Conservation (phyloP, 1,140 invertebrate species). For the Holotrichia oblita region DNA sequence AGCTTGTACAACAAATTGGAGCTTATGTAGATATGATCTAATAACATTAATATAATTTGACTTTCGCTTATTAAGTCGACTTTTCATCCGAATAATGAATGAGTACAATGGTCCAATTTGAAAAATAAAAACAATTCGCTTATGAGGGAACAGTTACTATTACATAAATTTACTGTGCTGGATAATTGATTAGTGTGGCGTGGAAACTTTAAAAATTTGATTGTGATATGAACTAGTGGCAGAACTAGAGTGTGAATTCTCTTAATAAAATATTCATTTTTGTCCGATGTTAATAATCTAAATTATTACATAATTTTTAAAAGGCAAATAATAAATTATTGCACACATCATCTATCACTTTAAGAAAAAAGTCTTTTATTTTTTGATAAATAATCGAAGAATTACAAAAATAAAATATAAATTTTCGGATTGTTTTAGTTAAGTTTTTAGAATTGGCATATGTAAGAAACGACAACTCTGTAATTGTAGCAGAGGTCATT, state of each 20-base stretch:
- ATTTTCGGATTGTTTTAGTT: too few species aligned
- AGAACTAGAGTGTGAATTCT: not conserved
- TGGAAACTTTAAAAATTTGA: too few species aligned
- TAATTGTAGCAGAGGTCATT: too few species aligned
- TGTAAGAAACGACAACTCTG: too few species aligned
- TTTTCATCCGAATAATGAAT: not conserved
- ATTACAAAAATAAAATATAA: too few species aligned
- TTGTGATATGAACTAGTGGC: not conserved
- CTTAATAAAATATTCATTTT: too few species aligned
- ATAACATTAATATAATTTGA: not conserved
- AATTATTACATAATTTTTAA: not conserved
- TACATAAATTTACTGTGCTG: not conserved
- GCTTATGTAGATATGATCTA: not conserved
- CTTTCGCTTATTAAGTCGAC: conserved; percentile 1
- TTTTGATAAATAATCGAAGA: too few species aligned
- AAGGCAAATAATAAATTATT: not conserved
- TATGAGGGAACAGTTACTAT: not conserved
- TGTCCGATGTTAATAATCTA: not conserved
- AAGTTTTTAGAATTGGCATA: too few species aligned
- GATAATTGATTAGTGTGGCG: not conserved
- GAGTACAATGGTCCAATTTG: not conserved
- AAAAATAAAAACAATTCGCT: too few species aligned
- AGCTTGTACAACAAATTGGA: not conserved
- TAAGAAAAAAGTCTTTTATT: too few species aligned
- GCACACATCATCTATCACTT: too few species aligned